A percentile compares a stretch with the other conserved stretches of the same genome.
Conservation (phyloP, 2,113 vertebrate species). For the Bubo blakistoni region DNA sequence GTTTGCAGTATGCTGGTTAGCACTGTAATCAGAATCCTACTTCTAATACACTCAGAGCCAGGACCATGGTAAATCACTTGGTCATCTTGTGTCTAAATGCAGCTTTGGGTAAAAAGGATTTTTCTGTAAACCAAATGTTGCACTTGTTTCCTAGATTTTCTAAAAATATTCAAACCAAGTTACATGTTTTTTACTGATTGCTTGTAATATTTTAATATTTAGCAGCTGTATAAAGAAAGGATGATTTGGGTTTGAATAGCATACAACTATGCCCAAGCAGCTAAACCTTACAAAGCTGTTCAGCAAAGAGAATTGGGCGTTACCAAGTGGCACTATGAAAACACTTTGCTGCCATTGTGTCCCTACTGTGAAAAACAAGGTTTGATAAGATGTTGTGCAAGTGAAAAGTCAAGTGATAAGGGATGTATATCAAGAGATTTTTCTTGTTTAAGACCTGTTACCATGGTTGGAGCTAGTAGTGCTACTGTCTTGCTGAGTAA, state of each 20-base stretch:
- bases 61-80: not conserved
- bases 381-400: not conserved
- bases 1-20: not conserved
- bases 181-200: not conserved
- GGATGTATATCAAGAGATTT: not conserved
- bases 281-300: not conserved
- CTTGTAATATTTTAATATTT: not conserved
- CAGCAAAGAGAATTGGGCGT: not conserved
- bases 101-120: not conserved
- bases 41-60: not conserved
- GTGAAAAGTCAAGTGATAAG: not conserved
- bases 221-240: not conserved
- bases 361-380: not conserved
- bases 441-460: not conserved
- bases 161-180: not conserved
- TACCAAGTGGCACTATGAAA: not conserved
- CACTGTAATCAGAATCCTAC: not conserved
- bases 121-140: not conserved
- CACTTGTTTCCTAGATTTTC: not conserved
- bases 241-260: not conserved
- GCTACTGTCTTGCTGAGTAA: not conserved
- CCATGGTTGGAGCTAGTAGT: not conserved
- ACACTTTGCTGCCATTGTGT: not conserved
- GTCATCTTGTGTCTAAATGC: not conserved
- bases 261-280: not conserved